A percentile compares a stretch with the other conserved stretches of the same genome.
phyloP scores from a whole-genome alignment of 1,140 invertebrate genomes.

The Coelopa frigida region DNA sequence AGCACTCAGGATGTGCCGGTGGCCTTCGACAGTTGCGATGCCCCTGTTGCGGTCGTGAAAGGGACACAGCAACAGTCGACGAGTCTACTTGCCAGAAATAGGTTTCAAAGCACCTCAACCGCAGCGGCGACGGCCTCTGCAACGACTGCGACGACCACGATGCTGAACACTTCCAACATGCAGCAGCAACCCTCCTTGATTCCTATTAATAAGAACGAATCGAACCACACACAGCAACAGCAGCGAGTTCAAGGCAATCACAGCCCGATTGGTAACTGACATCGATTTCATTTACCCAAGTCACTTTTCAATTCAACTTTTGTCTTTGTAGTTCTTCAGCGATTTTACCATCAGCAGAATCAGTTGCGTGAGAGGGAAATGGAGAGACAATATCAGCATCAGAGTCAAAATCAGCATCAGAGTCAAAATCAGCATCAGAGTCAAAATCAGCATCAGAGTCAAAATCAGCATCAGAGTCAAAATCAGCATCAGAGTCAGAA shows the following conservation, averaged over 20 bases:
- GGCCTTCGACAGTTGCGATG: conserved; percentile 19
- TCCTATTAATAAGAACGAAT: conserved; percentile 19
- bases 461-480: conserved; percentile 4
- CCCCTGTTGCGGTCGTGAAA: conserved; percentile 27
- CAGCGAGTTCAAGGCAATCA: conserved; percentile 39
- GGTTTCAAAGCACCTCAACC: conserved; percentile 11
- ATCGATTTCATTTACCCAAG: neutral
- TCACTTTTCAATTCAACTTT: neutral
- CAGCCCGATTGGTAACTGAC: conserved; percentile 36
- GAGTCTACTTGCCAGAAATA: conserved; percentile 22
- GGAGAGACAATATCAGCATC: conserved; percentile 16
- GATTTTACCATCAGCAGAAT: conserved; percentile 48
- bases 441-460: conserved; percentile 7
- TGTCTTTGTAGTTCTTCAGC: conserved; percentile 39
- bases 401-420: conserved; percentile 3
- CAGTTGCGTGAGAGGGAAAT: conserved; percentile 41
- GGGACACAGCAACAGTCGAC: conserved; percentile 15
- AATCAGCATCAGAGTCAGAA: conserved; percentile 4
- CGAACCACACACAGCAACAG: conserved; percentile 11
- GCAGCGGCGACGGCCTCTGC: conserved; percentile 1
- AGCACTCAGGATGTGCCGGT: conserved; percentile 12
- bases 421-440: conserved; percentile 3
- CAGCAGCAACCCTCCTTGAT: conserved; percentile 9
- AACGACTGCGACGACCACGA: neutral
- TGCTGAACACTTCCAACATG: neutral